These are phyloP conservation scores for Ostrea denselamellosa DNA, from an alignment of 1,140 invertebrate genomes.

Conservation along the genomic window DNA sequence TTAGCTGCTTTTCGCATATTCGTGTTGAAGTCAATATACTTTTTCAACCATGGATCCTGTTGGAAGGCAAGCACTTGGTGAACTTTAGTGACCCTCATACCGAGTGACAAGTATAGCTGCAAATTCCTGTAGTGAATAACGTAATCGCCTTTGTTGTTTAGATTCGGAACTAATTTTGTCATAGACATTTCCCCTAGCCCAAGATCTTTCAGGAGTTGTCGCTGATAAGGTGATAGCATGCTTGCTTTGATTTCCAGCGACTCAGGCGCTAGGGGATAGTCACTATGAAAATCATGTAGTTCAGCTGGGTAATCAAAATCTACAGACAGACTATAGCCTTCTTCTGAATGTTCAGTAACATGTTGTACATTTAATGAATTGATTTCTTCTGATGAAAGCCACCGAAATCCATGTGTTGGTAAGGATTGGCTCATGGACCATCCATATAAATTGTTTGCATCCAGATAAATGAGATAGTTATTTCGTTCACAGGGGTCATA, in stretches of 20 bases:
- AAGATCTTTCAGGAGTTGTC: too few species aligned
- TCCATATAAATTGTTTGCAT: slow-evolving; percentile 73
- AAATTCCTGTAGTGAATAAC: slow-evolving; percentile 55
- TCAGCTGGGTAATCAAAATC: too few species aligned
- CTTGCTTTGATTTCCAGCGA: too few species aligned
- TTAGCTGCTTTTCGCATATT: too few species aligned
- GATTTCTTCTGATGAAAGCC: slow-evolving; percentile 58
- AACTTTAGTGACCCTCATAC: slow-evolving; percentile 53
- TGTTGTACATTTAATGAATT: slow-evolving; percentile 61
- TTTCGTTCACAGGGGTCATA: neutral
- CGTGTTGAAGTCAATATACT: too few species aligned
- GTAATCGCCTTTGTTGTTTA: slow-evolving; percentile 39
- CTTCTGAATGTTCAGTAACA: too few species aligned
- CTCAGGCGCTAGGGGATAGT: too few species aligned
- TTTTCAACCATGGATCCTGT: slow-evolving; percentile 49
- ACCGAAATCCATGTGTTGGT: slow-evolving; percentile 73
- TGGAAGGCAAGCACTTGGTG: slow-evolving; percentile 45
- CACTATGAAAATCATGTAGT: too few species aligned
- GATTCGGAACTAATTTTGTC: too few species aligned
- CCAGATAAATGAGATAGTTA: too few species aligned
- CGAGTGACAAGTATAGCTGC: slow-evolving; percentile 44
- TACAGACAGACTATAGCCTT: too few species aligned
- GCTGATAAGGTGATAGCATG: slow-evolving; percentile 27
- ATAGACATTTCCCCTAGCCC: too few species aligned
- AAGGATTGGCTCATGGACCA: slow-evolving; percentile 62